phyloP scores from a whole-genome alignment of 2,888 invertebrate genomes.

The Allygus modestus region DNA sequence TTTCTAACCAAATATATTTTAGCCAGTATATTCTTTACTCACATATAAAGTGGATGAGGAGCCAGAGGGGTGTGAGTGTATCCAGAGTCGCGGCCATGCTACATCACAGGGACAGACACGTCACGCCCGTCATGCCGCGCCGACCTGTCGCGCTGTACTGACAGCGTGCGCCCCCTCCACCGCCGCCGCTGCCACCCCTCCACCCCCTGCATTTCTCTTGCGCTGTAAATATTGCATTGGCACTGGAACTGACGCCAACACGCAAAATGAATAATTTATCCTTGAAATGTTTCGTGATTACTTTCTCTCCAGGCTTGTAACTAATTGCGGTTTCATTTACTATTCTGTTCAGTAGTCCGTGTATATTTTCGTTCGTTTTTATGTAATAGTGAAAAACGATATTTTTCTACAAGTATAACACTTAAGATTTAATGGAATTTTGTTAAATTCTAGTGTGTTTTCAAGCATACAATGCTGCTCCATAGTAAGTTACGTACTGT shows the following conservation, averaged over 20 bases:
- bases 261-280: conserved; percentile 51
- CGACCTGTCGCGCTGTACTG: conserved; percentile 38
- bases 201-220: background rate
- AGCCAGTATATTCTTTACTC: too few relatives aligned
- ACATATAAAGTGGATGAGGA: conserved; percentile 16
- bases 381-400: too few relatives aligned
- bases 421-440: too few relatives aligned
- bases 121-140: background rate
- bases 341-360: conserved; percentile 1
- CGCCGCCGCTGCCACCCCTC: background rate
- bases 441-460: too few relatives aligned
- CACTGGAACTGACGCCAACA: conserved; percentile 50
- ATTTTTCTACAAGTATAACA: too few relatives aligned
- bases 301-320: conserved; percentile 16
- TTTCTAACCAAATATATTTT: too few relatives aligned
- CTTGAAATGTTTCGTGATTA: conserved; percentile 44
- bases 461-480: too few relatives aligned
- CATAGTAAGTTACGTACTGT: too few relatives aligned
- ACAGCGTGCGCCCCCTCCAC: background rate
- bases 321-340: conserved; percentile 48
- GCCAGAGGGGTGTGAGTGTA: background rate
- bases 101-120: conserved; percentile 6
- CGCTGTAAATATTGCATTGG: conserved; percentile 47
- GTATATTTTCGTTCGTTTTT: background rate
- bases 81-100: conserved; percentile 45